Conservation (phyloP, 2,797 vertebrate genomes). For the Pogonophryne albipinna region DNA sequence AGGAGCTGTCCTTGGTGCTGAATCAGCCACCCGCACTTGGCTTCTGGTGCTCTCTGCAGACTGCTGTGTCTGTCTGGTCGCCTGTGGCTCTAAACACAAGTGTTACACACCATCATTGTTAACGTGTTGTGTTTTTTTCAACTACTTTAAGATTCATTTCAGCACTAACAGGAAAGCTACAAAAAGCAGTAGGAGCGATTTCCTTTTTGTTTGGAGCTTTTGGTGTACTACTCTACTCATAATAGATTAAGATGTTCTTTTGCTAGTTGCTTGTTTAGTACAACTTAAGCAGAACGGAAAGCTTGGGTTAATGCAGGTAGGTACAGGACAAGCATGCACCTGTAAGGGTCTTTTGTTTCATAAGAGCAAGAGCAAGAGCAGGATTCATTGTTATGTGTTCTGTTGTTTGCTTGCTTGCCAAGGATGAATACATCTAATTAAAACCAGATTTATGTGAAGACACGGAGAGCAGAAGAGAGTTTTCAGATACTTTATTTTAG, state of each 20-base stretch:
- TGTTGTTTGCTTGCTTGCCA: no score
- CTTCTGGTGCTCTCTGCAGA: slow-evolving; percentile 41
- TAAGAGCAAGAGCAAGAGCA: not conserved
- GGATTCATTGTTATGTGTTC: not conserved
- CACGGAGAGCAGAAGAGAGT: not conserved
- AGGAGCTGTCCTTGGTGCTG: slow-evolving; percentile 79
- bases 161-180: not conserved
- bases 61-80: slow-evolving; percentile 23
- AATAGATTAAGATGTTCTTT: no score
- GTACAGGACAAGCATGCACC: slow-evolving; percentile 3
- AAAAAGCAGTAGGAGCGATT: not conserved
- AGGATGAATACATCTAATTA: not conserved
- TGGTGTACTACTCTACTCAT: no score
- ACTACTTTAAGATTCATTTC: not conserved
- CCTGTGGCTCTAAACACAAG: slow-evolving; percentile 15
- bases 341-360: not conserved
- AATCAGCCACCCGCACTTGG: slow-evolving; percentile 66
- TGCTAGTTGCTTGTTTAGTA: not conserved
- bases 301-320: not conserved
- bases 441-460: not conserved
- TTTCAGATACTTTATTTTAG: no score
- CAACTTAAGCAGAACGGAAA: not conserved
- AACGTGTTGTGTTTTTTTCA: slow-evolving; percentile 17
- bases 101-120: slow-evolving; percentile 14
- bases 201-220: no score